Evolutionary conservation across 2,113 vertebrate genomes (phyloP), one percentile per base, ranked within the genome.

Genomic region (Mola mola): DNA sequence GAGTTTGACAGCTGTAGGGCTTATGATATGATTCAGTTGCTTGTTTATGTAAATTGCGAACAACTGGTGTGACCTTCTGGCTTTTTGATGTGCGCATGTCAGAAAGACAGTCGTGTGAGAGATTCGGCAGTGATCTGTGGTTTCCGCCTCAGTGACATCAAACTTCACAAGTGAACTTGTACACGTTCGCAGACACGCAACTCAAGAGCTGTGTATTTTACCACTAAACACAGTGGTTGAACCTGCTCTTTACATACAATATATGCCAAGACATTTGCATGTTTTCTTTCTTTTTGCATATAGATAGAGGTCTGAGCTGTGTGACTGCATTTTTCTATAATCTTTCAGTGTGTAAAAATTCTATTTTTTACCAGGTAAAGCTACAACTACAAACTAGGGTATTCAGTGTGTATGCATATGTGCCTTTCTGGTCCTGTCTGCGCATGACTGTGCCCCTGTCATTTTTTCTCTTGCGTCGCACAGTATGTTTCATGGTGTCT

Each of bases 21-120:
- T 89, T 86, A 86, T 75, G 56, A 78, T 66, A 79, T 53, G 67
- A 13, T 4, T 15, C 9, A 9, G 43, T 7, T 84, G 75, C 84
- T 90, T 89, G 83, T 86, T 83, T 84, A 85, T 87, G 73, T 78
- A 87, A 86, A 89, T 78, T 61, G 1, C 29, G 59, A 69, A 68
- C 65, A 64, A 72, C 62, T n/a, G 67, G 72, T 75, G 53, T 90
- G 87, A 89, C 83, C 85, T 87, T 85, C 78, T 65, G 58, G 59
- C 76, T 81, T 21, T 47, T 69, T 86, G 81, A 87, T 82, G 78
- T 46, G 51, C 72, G 85, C 87, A 68, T 87, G 82, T 86, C 81
- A 81, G 50, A 71, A 22, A 44, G 65, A 46, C n/a, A 63, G 60
- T 37, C 55, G 25, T 52, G 72, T 50, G 29, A 17, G 50, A 66